Percentiles rank a stretch among this genome's conserved stretches.
Evolutionary conservation across 2,797 vertebrate species (phyloP).

Genomic region (Diglossa cyanea): DNA sequence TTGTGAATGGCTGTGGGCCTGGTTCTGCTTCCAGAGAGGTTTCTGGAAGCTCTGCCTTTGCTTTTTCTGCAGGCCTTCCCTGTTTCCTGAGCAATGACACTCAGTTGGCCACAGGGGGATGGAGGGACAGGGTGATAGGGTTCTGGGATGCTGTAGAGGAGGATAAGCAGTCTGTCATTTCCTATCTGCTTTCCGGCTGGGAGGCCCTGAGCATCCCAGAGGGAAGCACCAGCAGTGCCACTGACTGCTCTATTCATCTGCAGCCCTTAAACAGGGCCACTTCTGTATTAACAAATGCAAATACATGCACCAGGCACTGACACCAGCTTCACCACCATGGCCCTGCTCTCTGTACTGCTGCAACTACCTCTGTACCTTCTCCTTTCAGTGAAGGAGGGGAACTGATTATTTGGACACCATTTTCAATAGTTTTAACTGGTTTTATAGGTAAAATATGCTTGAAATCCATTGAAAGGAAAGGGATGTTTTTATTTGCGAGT

Average conservation of each 20-base stretch:
- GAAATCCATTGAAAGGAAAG: background rate
- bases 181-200: background rate
- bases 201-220: background rate
- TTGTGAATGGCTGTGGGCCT: background rate
- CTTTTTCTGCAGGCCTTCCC: background rate
- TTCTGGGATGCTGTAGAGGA: background rate
- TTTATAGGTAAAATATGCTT: background rate
- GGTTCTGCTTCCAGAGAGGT: background rate
- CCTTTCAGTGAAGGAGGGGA: background rate
- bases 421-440: background rate
- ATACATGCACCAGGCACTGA: background rate
- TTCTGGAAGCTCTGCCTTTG: background rate
- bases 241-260: background rate
- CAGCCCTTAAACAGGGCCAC: background rate
- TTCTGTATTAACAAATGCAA: background rate
- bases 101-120: background rate
- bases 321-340: background rate
- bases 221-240: background rate
- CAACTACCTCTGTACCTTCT: background rate
- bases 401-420: background rate
- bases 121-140: fast-evolving
- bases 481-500: background rate
- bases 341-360: background rate
- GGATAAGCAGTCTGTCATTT: background rate
- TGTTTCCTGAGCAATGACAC: background rate